Base-by-base conservation (phyloP, 2,888 invertebrate genomes). In the Troglohyphantes excavatus region DNA sequence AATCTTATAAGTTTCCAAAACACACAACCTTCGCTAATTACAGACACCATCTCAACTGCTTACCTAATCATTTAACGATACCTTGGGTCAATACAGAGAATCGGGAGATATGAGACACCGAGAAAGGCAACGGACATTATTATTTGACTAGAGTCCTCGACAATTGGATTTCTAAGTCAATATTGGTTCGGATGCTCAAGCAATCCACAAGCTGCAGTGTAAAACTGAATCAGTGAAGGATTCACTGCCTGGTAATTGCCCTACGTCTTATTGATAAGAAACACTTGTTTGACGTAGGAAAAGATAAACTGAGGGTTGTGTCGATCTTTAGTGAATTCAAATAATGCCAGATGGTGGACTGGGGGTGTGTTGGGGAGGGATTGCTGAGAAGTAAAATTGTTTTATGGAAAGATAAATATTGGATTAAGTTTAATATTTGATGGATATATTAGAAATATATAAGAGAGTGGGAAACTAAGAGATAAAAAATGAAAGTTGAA, bases 71-170 rank as follows among this genome's bases (percentile, higher is more conserved):
- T 13, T 53, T 53, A 53, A n/a, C 9, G 13, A 53, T 17, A 53
- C 53, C 53, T 53, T 53, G 53, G 53, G 53, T 53, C 53, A 53
- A 53, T 53, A 53, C 33, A 53, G 53, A 53, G 53, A 53, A 6
- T 39, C 39, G 9, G 39, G 53, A 53, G 53, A n/a, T 53, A 53
- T 53, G 17, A 39, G 39, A 39, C 39, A 13, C 39, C 13, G 13
- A 39, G 39, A 39, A 39, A 39, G 39, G 39, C 39, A 39, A 11
- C 39, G 13, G 1, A 39, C 1, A 11, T 39, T n/a, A n/a, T 7
- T 39, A 39, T 39, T 39, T 39, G 39, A 39, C 39, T 39, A 39
- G 39, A 7, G 39, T n/a, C 53, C n/a, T 53, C 13, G 2, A 53
- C 17, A 53, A 53, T n/a, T n/a, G 53, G 53, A 53, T 53, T 53